A percentile compares a stretch with the other conserved stretches of the same genome.
These are phyloP conservation scores for Calliopsis andreniformis DNA, from an alignment of 1,140 invertebrate genomes.

Conservation along the genomic window DNA sequence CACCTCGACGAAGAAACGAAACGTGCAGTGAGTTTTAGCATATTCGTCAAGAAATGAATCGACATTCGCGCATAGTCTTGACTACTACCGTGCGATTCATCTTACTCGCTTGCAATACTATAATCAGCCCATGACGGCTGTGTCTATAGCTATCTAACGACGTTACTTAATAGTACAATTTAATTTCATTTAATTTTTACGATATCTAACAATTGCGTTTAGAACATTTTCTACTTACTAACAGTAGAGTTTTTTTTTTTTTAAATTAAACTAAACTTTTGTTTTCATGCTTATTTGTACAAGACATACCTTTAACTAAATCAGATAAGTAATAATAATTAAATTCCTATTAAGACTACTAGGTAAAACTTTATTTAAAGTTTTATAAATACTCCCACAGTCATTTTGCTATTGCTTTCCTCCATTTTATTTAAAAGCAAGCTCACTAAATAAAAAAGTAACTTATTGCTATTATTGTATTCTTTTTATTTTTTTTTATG, in stretches of 20 bases:
- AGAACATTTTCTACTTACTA: not conserved
- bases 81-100: not conserved
- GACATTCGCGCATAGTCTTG: not conserved
- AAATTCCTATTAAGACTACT: not conserved
- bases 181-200: not conserved
- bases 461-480: too few relatives aligned
- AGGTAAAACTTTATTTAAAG: too few relatives aligned
- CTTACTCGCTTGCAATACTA: not conserved
- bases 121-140: not conserved
- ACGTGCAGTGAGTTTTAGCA: constrained; percentile 84
- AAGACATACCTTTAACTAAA: too few relatives aligned
- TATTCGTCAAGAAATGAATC: constrained; percentile 14
- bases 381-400: too few relatives aligned
- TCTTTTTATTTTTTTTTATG: not conserved
- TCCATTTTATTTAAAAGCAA: too few relatives aligned
- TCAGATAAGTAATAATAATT: too few relatives aligned
- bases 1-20: constrained; percentile 83
- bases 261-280: not conserved
- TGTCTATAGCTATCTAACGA: constrained; percentile 7
- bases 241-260: not conserved
- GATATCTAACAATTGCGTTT: not conserved
- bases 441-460: too few relatives aligned
- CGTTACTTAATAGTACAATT: not conserved
- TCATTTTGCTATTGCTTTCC: too few relatives aligned
- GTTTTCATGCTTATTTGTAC: too few relatives aligned